These are phyloP conservation scores for Steromphala cineraria DNA, from an alignment of 2,888 invertebrate species.

Conservation along the genomic window DNA sequence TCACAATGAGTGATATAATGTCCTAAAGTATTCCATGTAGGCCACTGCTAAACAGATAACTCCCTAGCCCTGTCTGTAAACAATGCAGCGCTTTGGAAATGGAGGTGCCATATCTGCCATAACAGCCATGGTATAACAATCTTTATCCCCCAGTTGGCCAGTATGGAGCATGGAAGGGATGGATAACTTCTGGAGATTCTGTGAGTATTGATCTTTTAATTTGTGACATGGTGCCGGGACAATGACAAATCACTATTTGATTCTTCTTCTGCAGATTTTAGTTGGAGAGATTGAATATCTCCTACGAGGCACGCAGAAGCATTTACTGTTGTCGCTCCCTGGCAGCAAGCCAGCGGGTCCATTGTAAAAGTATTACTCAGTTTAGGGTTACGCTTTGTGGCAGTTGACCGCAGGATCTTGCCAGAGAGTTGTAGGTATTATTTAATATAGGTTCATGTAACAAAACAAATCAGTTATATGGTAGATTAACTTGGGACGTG, in stretches of 20 bases:
- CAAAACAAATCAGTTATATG: too few relatives aligned
- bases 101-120: not conserved
- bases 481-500: too few relatives aligned
- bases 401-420: too few relatives aligned
- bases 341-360: too few relatives aligned
- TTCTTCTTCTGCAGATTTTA: not conserved
- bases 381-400: too few relatives aligned
- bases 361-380: too few relatives aligned
- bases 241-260: constrained; percentile 2
- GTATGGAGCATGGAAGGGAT: not conserved
- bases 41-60: not conserved
- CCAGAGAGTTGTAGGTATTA: too few relatives aligned
- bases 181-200: not conserved
- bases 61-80: not conserved
- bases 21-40: constrained; percentile 4
- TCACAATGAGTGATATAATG: not conserved
- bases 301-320: not conserved
- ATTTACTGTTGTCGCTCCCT: not conserved
- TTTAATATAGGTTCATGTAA: too few relatives aligned
- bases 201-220: constrained; percentile 1
- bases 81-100: not conserved
- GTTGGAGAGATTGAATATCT: not conserved
- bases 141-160: not conserved
- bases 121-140: not conserved
- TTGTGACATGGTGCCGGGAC: not conserved